Percentiles rank a stretch among this genome's conserved stretches.
phyloP scores from a whole-genome alignment of 2,113 vertebrate genomes.

The Oncorhynchus keta region DNA sequence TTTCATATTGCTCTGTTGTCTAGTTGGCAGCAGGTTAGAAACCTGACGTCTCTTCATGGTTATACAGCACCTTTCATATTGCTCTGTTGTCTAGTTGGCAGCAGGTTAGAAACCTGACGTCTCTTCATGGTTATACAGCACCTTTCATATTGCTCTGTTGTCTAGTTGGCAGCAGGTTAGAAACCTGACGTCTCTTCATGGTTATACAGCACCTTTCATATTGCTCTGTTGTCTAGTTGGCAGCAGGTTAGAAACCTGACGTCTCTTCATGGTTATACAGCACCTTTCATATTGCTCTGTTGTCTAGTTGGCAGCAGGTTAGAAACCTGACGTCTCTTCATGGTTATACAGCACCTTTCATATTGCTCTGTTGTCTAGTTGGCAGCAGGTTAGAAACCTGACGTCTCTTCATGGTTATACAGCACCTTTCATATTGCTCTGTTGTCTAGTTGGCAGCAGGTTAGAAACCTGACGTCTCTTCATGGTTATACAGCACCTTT shows the following conservation, averaged over 20 bases:
- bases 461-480: too few relatives aligned
- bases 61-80: background rate
- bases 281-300: background rate
- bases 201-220: background rate
- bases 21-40: slow-evolving; percentile 1
- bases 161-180: slow-evolving; percentile 5
- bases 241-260: background rate
- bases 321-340: background rate
- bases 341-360: background rate
- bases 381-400: background rate
- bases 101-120: background rate
- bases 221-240: background rate
- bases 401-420: background rate
- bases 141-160: background rate
- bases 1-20: background rate
- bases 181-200: background rate
- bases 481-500: background rate
- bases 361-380: background rate
- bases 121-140: background rate
- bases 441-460: too few relatives aligned
- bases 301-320: slow-evolving; percentile 5
- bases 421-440: background rate
- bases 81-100: background rate
- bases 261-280: background rate
- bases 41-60: background rate